Evolutionary conservation across 2,797 vertebrate species (phyloP).

Genomic region (Eurystomus glaucurus): DNA sequence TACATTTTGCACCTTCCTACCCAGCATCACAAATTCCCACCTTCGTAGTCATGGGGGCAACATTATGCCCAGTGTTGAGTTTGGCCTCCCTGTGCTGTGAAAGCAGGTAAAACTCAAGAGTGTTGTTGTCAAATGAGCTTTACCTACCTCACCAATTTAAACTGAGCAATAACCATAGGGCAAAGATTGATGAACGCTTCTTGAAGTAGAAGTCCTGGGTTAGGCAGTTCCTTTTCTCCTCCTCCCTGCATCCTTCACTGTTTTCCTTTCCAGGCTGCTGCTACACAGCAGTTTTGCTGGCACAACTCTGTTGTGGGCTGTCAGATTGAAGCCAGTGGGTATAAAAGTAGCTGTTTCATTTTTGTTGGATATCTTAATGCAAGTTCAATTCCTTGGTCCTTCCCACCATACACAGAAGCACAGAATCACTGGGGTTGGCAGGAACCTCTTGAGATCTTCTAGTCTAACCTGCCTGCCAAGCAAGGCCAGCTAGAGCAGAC

Average conservation of each 20-base stretch:
- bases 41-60: neutral
- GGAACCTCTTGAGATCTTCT: neutral
- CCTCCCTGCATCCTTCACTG: neutral
- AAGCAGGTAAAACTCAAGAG: neutral
- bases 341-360: neutral
- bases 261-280: neutral
- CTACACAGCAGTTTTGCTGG: neutral
- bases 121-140: neutral
- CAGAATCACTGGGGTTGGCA: neutral
- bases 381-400: neutral
- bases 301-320: neutral
- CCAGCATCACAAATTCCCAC: neutral
- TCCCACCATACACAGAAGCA: neutral
- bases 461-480: neutral
- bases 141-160: neutral
- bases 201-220: neutral
- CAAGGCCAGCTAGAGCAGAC: neutral
- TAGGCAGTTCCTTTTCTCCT: neutral
- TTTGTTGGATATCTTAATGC: neutral
- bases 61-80: neutral
- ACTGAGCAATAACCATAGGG: neutral
- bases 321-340: neutral
- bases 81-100: neutral
- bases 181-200: neutral
- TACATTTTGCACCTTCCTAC: neutral